Evolutionary conservation across 2,888 invertebrate species (phyloP), one percentile per base, ranked within the genome.

Genomic region (Stenchaetothrips biformis): DNA sequence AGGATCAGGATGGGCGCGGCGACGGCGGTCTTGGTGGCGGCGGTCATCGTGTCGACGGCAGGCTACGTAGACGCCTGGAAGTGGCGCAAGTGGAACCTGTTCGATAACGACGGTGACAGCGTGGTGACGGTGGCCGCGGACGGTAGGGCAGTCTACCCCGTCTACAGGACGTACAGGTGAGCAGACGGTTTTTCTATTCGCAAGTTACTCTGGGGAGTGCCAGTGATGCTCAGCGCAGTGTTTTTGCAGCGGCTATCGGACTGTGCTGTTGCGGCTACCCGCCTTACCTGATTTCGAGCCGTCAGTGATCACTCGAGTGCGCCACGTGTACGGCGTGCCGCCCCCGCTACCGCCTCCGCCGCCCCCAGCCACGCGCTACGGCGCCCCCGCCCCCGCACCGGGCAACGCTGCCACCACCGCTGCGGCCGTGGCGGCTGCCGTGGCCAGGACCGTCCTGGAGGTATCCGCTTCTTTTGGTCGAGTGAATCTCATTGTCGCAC

Each of bases 111-210:
- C 9, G n/a, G n/a, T 11, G 67, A 74, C 67, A 74, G 67, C 67
- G 67, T 74, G 67, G 67, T 74, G 25, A 74, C 67, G 21, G 67
- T 74, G 21, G 67, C 67, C 21, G 67, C 67, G 21, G 67, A 74
- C 67, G 67, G 67, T 25, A 74, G 67, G 25, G 67, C 9, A 6
- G 67, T 74, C 67, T 74, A 74, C 67, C 67, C 67, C 67, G 67
- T 74, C 67, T n/a, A 25, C 67, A n/a, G 67, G 25, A 25, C 67
- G 21, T 74, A 25, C 67, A 74, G 67, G 67, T 74, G 25, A 11
- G 21, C 62, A 18, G 1, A 1, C 37, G 37, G 37, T 1, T 37
- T 1, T 1, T 37, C 4, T 4, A 37, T 37, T 4, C 2, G 37
- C 2, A 37, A 4, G 67, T 25, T 53, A 25, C 21, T 25, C 21